A percentile compares a stretch with the other conserved stretches of the same genome.
Conservation (phyloP, 2,888 invertebrate species). For the Drosophila suboccidentalis region DNA sequence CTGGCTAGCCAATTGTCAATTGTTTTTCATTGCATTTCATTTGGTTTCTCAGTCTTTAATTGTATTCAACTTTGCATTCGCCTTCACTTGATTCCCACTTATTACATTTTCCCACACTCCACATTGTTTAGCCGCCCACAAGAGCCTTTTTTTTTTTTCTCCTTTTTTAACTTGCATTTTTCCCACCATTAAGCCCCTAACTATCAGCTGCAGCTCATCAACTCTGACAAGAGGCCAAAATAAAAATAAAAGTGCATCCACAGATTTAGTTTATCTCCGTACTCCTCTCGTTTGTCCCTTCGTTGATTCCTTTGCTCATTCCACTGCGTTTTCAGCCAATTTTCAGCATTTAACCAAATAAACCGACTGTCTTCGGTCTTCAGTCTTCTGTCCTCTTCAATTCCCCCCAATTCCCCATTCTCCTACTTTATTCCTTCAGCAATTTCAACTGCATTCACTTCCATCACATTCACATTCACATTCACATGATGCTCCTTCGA, state of each 20-base stretch:
- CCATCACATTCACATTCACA: slow-evolving; percentile 59
- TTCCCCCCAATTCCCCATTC: neutral
- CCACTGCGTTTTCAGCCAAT: slow-evolving; percentile 69
- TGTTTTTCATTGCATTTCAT: slow-evolving; percentile 48
- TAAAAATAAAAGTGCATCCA: slow-evolving; percentile 41
- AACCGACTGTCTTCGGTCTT: slow-evolving; percentile 41
- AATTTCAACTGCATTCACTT: slow-evolving; percentile 29
- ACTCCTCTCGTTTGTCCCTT: neutral
- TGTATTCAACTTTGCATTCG: slow-evolving; percentile 46
- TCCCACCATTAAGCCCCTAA: slow-evolving; percentile 76
- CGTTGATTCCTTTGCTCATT: neutral
- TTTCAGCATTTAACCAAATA: slow-evolving; percentile 79
- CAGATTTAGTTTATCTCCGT: slow-evolving; percentile 34
- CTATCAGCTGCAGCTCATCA: slow-evolving; percentile 77
- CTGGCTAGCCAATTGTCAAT: slow-evolving; percentile 34
- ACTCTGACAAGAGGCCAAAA: slow-evolving; percentile 58
- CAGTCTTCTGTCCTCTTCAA: no score
- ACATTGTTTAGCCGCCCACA: slow-evolving; percentile 47
- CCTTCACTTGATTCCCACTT: slow-evolving; percentile 60
- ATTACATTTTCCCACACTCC: slow-evolving; percentile 77
- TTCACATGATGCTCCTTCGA: slow-evolving; percentile 51
- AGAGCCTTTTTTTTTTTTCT: slow-evolving; percentile 11
- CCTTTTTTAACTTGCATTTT: slow-evolving; percentile 57
- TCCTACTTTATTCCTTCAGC: neutral
- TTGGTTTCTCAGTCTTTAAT: slow-evolving; percentile 5